phyloP scores from a whole-genome alignment of 2,888 invertebrate species.

The Tortricodes alternella region DNA sequence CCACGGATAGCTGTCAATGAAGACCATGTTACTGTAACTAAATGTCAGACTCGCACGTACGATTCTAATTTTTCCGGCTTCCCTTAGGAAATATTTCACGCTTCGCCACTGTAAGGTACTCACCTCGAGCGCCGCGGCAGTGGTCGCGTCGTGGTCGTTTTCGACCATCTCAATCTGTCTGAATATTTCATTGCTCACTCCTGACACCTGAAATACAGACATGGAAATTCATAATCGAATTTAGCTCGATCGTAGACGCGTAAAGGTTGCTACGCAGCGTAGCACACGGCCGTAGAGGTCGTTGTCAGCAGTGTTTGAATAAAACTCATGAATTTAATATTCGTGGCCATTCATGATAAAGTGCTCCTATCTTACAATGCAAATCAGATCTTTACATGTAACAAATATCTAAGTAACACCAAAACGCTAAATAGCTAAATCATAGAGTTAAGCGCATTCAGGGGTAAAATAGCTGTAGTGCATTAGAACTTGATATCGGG shows the following conservation, averaged over 20 bases:
- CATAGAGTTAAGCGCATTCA: no score
- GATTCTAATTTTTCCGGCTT: no score
- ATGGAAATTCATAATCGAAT: conserved; percentile 9
- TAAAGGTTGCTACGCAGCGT: conserved; percentile 23
- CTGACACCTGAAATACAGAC: conserved; percentile 88
- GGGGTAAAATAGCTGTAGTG: neutral
- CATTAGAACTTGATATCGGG: neutral
- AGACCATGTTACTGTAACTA: no score
- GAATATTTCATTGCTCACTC: conserved; percentile 98
- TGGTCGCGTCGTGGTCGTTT: conserved; percentile 96
- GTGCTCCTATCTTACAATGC: no score
- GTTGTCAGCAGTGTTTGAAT: neutral
- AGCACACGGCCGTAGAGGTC: neutral
- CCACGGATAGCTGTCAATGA: no score
- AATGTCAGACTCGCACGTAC: no score
- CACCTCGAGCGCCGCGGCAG: conserved; percentile 94
- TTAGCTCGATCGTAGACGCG: conserved; percentile 18
- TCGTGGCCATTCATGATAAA: no score
- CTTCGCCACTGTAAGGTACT: conserved; percentile 37
- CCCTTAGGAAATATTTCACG: no score
- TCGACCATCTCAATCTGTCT: conserved; percentile 98
- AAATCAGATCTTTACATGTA: no score
- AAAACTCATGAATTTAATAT: no score
- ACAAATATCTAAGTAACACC: no score
- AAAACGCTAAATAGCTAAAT: no score